phyloP scores from a whole-genome alignment of 2,113 vertebrate genomes.

The Engystomops pustulosus region DNA sequence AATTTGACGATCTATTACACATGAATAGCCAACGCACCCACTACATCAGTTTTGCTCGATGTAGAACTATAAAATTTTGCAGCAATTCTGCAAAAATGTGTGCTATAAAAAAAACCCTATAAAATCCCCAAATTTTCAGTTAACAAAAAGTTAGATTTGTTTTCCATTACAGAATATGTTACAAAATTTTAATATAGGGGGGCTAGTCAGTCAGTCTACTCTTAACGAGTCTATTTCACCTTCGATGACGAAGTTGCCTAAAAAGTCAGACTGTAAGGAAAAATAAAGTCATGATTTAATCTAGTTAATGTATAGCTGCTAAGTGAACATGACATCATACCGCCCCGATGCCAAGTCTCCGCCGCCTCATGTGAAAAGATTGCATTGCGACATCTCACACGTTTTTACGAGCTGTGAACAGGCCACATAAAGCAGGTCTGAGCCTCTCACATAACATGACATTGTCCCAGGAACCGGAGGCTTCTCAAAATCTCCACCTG shows the following conservation, averaged over 20 bases:
- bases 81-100: no score
- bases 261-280: background rate
- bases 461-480: slow-evolving; percentile 32
- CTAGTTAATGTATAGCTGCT: background rate
- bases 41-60: no score
- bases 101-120: no score
- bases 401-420: slow-evolving; percentile 56
- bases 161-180: no score
- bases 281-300: slow-evolving; percentile 3
- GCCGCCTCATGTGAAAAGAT: slow-evolving; percentile 48
- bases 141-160: no score
- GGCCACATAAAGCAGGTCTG: slow-evolving; percentile 40
- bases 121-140: no score
- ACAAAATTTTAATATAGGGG: background rate
- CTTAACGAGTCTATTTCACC: background rate
- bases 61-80: no score
- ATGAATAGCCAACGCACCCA: no score
- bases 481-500: slow-evolving; percentile 32
- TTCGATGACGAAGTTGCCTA: background rate
- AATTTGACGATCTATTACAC: no score
- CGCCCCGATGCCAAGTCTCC: slow-evolving; percentile 43
- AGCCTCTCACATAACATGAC: slow-evolving; percentile 48
- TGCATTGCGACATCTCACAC: slow-evolving; percentile 58
- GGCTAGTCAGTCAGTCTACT: background rate
- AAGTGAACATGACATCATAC: slow-evolving; percentile 29